Base-by-base conservation (phyloP, 1,140 invertebrate genomes). In the Pogonognathellus flavescens region DNA sequence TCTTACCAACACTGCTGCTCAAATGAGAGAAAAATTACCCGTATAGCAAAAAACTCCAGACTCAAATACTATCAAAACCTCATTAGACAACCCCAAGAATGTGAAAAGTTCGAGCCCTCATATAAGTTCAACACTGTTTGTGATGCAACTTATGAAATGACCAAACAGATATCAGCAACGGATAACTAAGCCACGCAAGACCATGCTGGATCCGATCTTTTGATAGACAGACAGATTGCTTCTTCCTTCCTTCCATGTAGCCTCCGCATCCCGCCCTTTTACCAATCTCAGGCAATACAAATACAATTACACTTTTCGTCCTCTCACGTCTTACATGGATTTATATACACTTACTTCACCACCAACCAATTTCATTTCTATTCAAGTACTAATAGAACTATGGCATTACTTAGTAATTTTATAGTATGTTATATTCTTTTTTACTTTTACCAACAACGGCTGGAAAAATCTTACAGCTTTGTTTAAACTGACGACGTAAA, bases 11-110 rank as follows among this genome's bases (percentile, higher is more conserved):
- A 41, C 31, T 41, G 70, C 81, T 31, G 41, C 81, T 80, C 60
- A 85, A 87, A 87, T 84, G 84, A 82, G 86, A 87, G 57, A 87
- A 87, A 87, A 86, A 85, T 87, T 87, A 83, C 84, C 80, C 86
- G 18, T 60, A 82, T 53, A 49, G 72, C 70, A 86, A 60, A 86
- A 72, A 86, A 18, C 22, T 50, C 20, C 41, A 76, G 84, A 22
- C 80, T 83, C 82, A 85, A 86, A 87, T 62, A 25, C 52, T 72
- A 87, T 87, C 86, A 87, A 87, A 87, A 22, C 18, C 81, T 87
- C 86, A 84, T 87, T 87, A 87, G 86, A 53, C 57, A 20, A 55
- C 80, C 83, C 80, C 72, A 60, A 84, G 72, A 84, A 86, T 81
- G 72, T 76, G 84, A 85, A 85, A 85, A 85, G 84, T 85, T 85